Evolutionary conservation across 1,140 invertebrate species (phyloP), one percentile per base, ranked within the genome.

Genomic region (Zaprionus ornatus): DNA sequence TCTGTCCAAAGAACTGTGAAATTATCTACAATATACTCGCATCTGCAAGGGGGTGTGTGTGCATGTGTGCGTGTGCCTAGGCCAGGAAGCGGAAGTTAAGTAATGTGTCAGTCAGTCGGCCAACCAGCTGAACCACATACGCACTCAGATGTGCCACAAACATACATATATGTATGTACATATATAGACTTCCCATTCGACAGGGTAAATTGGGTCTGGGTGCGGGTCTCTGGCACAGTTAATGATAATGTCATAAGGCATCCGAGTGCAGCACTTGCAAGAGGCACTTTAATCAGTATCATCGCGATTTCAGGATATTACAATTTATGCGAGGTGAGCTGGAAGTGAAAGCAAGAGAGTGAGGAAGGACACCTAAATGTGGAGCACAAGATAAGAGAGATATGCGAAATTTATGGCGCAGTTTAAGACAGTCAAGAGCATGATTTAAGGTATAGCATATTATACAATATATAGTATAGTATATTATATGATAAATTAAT

Each of bases 81-180:
- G 77, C 67, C 85, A 84, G 85, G 85, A 90, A 88, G 79, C 85
- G 85, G 85, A 88, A 90, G 85, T 82, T 88, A 88, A 88, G 81
- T 90, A 88, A 88, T 88, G 85, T 88, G 85, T 83, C 83, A 87
- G 83, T 87, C 80, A 78, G 76, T 84, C 77, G 84, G 69, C 75
- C 79, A 82, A 52, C 45, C 62, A 29, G 15, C 37, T 64, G 54
- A 65, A 37, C 35, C 64, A 65, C 15, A n/a, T 12, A 48, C 10
- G 6, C 37, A 62, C 21, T 3, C 37, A 62, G 3, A 45, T 40
- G 9, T 37, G 35, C 7, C 57, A 60, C 10, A 61, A 5, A 45
- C 6, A 45, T 21, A 4, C 42, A 45, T 19, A 45, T 48, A 13
- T n/a, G 13, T 12, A 50, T 50, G 19, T 10, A 10, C 40, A 61